Base-by-base conservation (phyloP, 2,888 invertebrate species). In the Melanargia galathea region DNA sequence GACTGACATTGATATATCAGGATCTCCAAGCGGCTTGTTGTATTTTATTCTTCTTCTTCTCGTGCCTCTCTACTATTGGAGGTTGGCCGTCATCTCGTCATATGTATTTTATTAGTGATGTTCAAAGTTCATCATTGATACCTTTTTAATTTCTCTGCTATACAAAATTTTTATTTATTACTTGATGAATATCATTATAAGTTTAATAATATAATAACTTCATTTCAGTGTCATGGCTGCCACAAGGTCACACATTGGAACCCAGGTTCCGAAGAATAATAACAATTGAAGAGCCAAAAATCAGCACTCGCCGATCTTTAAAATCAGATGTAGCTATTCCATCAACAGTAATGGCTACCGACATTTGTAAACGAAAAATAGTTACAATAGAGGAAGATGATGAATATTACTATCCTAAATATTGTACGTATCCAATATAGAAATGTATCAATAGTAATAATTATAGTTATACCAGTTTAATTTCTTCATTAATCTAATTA, bases 321-420 rank as follows among this genome's bases (percentile, higher is more conserved):
- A 82, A 78, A 65, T 60, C 74, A 2, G 71, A 78, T 40, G 40
- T 70, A 43, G 64, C 70, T 18, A 56, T 72, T 33, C 66, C 73
- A 26, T 62, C 71, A 3, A 81, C 67, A 59, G 70, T 70, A 46
- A 78, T 75, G 72, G 68, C 77, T 56, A 69, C 79, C 24, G 78
- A 71, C 63, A 75, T 78, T 33, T 65, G 68, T 22, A 83, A 79
- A 70, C 79, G 89, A 65, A 89, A 88, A 78, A 81, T 89, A 67
- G 82, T 86, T 26, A 85, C 84, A 22, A 90, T 90, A 60, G 72
- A 77, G 64, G 88, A 89, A 76, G 83, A 85, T 72, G 82, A 84
- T 66, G 83, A 85, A 73, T 73, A 73, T 66, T 70, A 77, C 4
- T 80, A 79, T 67, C 81, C 81, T 24, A 84, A 76, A 75, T 78